These are phyloP conservation scores for Corapipo altera DNA, from an alignment of 2,113 vertebrate genomes.

Conservation along the genomic window DNA sequence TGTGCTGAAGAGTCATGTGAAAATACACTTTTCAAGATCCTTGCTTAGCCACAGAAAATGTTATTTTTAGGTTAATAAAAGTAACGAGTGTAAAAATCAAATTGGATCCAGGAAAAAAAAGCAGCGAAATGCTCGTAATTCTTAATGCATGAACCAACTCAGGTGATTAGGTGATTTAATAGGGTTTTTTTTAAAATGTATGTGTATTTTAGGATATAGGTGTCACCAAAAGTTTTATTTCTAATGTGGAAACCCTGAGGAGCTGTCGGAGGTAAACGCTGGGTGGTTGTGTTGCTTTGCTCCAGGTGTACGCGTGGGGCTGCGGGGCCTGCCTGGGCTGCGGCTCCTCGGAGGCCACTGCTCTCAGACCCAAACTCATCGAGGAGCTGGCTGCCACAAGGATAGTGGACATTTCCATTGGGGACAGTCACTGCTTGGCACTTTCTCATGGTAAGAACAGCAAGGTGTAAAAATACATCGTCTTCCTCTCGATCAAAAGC, in stretches of 20 bases:
- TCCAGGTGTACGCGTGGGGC: conserved; percentile 95
- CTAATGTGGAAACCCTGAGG: background rate
- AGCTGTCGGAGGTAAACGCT: background rate
- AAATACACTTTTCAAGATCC: background rate
- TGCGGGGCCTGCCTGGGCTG: conserved; percentile 96
- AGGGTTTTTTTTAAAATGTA: fast-evolving
- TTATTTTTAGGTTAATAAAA: background rate
- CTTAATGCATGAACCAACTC: background rate
- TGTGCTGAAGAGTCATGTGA: background rate
- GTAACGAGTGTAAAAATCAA: background rate
- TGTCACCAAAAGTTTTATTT: background rate
- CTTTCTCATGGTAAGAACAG: conserved; percentile 89
- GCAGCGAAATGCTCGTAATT: background rate
- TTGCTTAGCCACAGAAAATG: background rate
- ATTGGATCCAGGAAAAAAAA: background rate
- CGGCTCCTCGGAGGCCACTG: conserved; percentile 95
- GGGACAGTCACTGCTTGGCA: conserved; percentile 96
- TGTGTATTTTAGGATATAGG: background rate
- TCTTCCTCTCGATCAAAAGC: background rate
- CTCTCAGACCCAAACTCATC: conserved; percentile 90
- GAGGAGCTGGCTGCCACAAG: conserved; percentile 94
- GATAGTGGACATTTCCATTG: conserved; percentile 96
- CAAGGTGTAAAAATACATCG: background rate
- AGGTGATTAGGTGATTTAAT: background rate
- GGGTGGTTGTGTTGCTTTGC: background rate